Evolutionary conservation across 2,888 invertebrate genomes (phyloP).

Genomic region (Cybosia mesomella): DNA sequence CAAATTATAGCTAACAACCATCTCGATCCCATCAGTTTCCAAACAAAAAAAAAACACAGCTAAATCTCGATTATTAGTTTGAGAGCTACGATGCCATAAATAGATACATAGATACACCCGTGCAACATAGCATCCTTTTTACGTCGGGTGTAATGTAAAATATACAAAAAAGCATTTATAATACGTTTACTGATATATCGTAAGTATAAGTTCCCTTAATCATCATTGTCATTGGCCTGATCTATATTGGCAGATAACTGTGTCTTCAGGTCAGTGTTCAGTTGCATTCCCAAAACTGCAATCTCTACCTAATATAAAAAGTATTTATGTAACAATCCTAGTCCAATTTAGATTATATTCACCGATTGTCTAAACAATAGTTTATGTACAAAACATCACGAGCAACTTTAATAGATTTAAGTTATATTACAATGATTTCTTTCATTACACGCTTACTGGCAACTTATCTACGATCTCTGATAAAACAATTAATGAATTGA

Average conservation of each 20-base stretch:
- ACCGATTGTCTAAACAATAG: slow-evolving; percentile 44
- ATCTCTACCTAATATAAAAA: background rate
- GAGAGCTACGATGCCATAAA: too few relatives aligned
- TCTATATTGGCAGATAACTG: slow-evolving; percentile 6
- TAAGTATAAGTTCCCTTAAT: too few relatives aligned
- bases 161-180: too few relatives aligned
- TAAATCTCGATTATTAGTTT: too few relatives aligned
- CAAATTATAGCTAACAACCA: too few relatives aligned
- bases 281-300: background rate
- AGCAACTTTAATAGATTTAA: slow-evolving; percentile 33
- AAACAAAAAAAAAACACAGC: too few relatives aligned
- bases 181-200: too few relatives aligned
- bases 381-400: slow-evolving; percentile 41
- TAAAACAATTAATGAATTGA: slow-evolving; percentile 47
- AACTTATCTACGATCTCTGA: slow-evolving; percentile 34
- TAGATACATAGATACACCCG: too few relatives aligned
- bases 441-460: slow-evolving; percentile 30
- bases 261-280: background rate
- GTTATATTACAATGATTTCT: slow-evolving; percentile 29
- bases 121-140: too few relatives aligned
- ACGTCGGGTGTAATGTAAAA: too few relatives aligned
- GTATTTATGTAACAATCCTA: slow-evolving; percentile 28
- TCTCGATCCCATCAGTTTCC: too few relatives aligned
- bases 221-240: background rate
- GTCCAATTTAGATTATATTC: slow-evolving; percentile 47